A percentile compares a stretch with the other conserved stretches of the same genome.
Evolutionary conservation across 2,888 invertebrate species (phyloP).

Genomic region (Abrostola triplasia): DNA sequence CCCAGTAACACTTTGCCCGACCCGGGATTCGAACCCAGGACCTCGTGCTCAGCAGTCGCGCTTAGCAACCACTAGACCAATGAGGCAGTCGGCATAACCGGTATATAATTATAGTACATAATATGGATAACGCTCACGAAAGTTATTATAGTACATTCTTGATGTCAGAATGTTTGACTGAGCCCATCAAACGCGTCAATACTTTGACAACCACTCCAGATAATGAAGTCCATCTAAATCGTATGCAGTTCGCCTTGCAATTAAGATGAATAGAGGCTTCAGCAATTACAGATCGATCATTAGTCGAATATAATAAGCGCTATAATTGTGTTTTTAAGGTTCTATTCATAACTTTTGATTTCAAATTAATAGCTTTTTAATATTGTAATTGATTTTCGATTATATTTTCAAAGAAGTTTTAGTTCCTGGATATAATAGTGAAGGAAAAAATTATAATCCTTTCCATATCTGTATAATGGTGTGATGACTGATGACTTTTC

Average conservation of each 20-base stretch:
- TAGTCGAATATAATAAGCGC: slow-evolving; percentile 10
- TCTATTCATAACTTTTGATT: slow-evolving; percentile 18
- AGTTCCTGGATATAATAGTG: background rate
- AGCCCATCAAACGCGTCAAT: slow-evolving; percentile 15
- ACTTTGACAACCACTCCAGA: background rate
- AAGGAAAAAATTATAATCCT: too few species aligned
- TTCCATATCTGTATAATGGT: too few species aligned
- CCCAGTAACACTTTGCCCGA: too few species aligned
- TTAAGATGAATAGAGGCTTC: background rate
- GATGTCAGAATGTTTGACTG: background rate
- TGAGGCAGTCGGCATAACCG: too few species aligned
- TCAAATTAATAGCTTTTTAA: slow-evolving; percentile 14
- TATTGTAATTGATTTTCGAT: slow-evolving; percentile 37
- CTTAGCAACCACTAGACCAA: too few species aligned
- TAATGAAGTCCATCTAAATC: background rate
- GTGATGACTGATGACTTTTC: too few species aligned
- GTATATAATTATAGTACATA: too few species aligned
- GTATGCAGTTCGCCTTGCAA: background rate
- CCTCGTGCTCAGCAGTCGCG: too few species aligned
- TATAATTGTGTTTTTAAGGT: slow-evolving; percentile 31
- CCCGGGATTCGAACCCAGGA: too few species aligned
- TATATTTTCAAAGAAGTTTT: background rate
- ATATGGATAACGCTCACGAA: too few species aligned
- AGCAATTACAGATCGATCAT: slow-evolving; percentile 13
- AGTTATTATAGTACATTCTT: too few species aligned